Conservation (phyloP, 2,113 vertebrate genomes). For the Egretta garzetta region DNA sequence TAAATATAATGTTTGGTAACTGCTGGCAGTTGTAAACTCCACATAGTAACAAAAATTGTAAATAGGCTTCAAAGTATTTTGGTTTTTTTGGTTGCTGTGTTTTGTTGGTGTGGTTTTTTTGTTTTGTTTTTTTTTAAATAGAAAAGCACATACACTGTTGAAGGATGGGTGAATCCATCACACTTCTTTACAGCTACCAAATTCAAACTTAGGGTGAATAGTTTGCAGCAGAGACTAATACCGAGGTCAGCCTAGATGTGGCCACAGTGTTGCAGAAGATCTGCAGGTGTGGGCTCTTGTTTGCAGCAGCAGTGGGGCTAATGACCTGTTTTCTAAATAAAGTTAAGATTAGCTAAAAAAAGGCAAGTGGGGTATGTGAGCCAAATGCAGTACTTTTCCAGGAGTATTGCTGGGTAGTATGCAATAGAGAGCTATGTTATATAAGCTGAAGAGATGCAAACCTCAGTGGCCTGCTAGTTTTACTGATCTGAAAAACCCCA, state of each 20-base stretch:
- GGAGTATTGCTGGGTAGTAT: not conserved
- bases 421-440: not conserved
- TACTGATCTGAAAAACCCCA: not conserved
- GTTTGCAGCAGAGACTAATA: not conserved
- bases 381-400: not conserved
- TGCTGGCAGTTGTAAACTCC: not conserved
- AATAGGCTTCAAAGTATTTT: not conserved
- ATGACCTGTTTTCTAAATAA: not conserved
- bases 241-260: not conserved
- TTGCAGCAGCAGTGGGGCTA: not conserved
- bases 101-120: too few species aligned
- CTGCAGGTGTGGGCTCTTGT: not conserved
- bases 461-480: not conserved
- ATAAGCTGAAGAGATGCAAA: not conserved
- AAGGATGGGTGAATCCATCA: not conserved
- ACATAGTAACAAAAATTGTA: not conserved
- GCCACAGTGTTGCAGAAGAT: not conserved
- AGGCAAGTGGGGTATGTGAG: not conserved
- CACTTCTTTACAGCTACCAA: not conserved
- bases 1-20: not conserved
- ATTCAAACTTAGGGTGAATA: not conserved
- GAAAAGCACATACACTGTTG: not conserved
- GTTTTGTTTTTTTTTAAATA: too few species aligned
- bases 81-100: too few species aligned
- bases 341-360: not conserved